Base-by-base conservation (phyloP, 2,888 invertebrate species). In the Noctuana brunneofusca region DNA sequence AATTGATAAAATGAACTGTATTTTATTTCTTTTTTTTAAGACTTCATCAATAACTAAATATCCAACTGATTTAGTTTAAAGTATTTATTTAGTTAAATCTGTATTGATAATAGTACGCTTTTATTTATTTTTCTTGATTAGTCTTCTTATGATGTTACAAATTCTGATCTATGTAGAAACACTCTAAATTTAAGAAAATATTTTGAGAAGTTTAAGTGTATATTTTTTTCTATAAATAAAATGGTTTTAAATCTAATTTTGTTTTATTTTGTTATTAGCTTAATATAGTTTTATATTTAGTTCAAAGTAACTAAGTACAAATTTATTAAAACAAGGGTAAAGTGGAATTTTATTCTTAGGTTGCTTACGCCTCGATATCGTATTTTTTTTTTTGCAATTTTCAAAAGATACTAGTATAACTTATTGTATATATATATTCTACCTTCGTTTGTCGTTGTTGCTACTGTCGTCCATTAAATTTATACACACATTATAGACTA, bases 171-270 rank as follows among this genome's bases (percentile, higher is more conserved):
- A 80, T 79, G 77, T 80, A 75, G 65, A 69, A 16, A 74, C 75
- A 72, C 67, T 72, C 41, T 64, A 60, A 69, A 64, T 67, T 69
- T 69, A 72, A 66, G 67, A 70, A 76, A 76, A 79, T 84, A 83
- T 84, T 84, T 84, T 80, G 78, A 80, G 75, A 80, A 78, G 71
- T 79, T 57, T 81, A 81, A 80, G 79, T 84, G 80, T 83, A 83
- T 83, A 81, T 83, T 83, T 85, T 83, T 84, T 82, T 84, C 68
- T 79, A 81, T 69, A 80, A 85, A 84, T 79, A 78, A 81, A 79
- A n/a, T 53, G 59, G 53, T 59, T 53, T 12, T 12, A 53, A 59
- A 59, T 59, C 32, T 16, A 50, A 46, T 22, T 20, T 16, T 43
- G 43, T 2, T 43, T 43, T 43, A 11, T 14, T 18, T 43, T 43